Evolutionary conservation across 2,888 invertebrate species (phyloP).

Genomic region (Brachycybe producta): DNA sequence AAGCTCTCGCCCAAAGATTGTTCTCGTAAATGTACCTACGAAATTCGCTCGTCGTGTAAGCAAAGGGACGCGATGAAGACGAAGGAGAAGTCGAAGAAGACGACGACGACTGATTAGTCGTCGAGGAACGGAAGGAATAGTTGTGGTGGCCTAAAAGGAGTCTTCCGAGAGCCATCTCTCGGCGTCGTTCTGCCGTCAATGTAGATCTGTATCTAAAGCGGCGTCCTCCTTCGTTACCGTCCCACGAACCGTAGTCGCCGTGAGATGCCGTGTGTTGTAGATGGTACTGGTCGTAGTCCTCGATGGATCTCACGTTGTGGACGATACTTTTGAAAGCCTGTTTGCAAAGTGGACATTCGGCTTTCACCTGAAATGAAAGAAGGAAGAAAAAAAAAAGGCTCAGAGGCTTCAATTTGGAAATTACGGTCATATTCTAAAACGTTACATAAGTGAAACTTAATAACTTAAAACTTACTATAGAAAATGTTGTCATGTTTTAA

Average conservation of each 20-base stretch:
- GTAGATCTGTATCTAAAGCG: conserved; percentile 34
- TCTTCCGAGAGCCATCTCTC: conserved; percentile 14
- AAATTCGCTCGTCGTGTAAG: conserved; percentile 37
- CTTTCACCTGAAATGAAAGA: conserved; percentile 54
- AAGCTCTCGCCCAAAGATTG: conserved; percentile 58
- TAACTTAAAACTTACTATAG: neutral
- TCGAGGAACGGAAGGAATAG: conserved; percentile 19
- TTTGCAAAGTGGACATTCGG: conserved; percentile 89
- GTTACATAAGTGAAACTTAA: too few relatives aligned
- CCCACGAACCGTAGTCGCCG: conserved; percentile 20
- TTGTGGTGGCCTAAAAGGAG: neutral
- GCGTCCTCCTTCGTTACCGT: conserved; percentile 23
- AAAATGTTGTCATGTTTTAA: too few relatives aligned
- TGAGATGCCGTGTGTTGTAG: conserved; percentile 29
- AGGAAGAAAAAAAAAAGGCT: too few relatives aligned
- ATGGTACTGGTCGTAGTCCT: conserved; percentile 74
- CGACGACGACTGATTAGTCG: conserved; percentile 2
- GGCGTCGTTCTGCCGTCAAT: conserved; percentile 27
- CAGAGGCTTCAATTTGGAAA: conserved; percentile 1
- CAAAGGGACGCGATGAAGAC: neutral
- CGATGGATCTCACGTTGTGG: conserved; percentile 75
- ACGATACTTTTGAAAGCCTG: conserved; percentile 81
- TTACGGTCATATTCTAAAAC: too few relatives aligned
- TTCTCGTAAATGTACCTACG: conserved; percentile 60
- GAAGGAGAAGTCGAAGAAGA: conserved; percentile 19